Evolutionary conservation across 2,888 invertebrate species (phyloP).

Genomic region (Cephus pygmeus): DNA sequence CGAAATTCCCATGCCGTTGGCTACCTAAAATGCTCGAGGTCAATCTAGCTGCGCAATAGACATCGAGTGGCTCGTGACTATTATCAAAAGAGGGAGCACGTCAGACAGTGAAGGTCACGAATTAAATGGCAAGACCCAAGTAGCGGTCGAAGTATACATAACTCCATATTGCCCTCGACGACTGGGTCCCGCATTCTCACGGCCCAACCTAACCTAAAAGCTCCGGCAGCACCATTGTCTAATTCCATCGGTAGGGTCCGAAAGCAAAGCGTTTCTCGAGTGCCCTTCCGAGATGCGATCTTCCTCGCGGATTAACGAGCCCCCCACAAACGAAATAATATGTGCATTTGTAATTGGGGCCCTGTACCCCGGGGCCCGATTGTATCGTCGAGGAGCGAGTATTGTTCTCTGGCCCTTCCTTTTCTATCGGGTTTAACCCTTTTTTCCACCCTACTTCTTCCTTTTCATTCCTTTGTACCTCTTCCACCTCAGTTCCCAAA

Average conservation of each 20-base stretch:
- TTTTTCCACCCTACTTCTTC: conserved; percentile 12
- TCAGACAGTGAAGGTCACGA: background rate
- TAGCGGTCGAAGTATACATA: background rate
- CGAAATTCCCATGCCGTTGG: background rate
- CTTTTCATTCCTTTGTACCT: conserved; percentile 8
- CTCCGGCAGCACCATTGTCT: background rate
- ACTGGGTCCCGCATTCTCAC: background rate
- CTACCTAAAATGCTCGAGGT: background rate
- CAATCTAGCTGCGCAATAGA: background rate
- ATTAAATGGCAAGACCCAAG: background rate
- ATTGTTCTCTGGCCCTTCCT: conserved; percentile 25
- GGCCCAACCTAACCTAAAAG: background rate
- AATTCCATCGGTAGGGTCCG: background rate
- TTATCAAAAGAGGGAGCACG: background rate
- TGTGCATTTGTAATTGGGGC: conserved; percentile 29
- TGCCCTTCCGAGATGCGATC: background rate
- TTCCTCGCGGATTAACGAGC: conserved; percentile 26
- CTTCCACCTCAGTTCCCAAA: background rate
- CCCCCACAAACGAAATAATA: conserved; percentile 16
- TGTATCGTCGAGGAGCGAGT: conserved; percentile 23
- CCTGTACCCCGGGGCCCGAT: conserved; percentile 23
- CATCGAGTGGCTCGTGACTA: background rate
- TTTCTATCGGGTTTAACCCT: background rate
- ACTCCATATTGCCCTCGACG: background rate
- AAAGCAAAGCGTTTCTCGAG: background rate